Percentiles rank a stretch among this genome's conserved stretches.
These are phyloP conservation scores for Notodonta ziczac DNA, from an alignment of 2,888 invertebrate genomes.

Conservation along the genomic window DNA sequence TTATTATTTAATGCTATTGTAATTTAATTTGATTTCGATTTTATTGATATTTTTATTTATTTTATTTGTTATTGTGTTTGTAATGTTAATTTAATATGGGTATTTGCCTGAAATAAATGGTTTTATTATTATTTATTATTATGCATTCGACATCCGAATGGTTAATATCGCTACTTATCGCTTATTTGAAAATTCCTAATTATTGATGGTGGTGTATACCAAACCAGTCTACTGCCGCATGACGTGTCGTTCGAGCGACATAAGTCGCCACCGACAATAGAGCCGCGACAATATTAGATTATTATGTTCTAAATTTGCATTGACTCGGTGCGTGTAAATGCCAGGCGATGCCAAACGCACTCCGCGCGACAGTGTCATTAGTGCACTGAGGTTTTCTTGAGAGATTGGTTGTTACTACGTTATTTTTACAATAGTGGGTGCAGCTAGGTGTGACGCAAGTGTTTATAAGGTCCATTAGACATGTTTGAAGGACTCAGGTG, in stretches of 20 bases:
- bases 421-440: not conserved
- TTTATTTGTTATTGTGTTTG: too few relatives aligned
- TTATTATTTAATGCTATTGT: too few relatives aligned
- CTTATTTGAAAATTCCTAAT: too few relatives aligned
- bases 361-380: constrained; percentile 12
- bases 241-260: not conserved
- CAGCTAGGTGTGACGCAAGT: constrained; percentile 6
- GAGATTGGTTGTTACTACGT: not conserved
- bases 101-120: too few relatives aligned
- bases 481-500: constrained; percentile 57
- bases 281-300: constrained; percentile 50
- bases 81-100: too few relatives aligned
- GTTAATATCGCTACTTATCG: too few relatives aligned
- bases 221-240: not conserved
- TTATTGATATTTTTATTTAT: too few relatives aligned
- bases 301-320: constrained; percentile 60
- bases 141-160: too few relatives aligned
- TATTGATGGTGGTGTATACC: too few relatives aligned
- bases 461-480: constrained; percentile 17
- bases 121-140: too few relatives aligned
- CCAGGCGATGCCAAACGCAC: constrained; percentile 42
- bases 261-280: not conserved
- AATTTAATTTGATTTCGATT: too few relatives aligned
- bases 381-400: constrained; percentile 16
- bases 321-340: constrained; percentile 50